Conservation (phyloP, 2,797 vertebrate species). For the Vultur gryphus region DNA sequence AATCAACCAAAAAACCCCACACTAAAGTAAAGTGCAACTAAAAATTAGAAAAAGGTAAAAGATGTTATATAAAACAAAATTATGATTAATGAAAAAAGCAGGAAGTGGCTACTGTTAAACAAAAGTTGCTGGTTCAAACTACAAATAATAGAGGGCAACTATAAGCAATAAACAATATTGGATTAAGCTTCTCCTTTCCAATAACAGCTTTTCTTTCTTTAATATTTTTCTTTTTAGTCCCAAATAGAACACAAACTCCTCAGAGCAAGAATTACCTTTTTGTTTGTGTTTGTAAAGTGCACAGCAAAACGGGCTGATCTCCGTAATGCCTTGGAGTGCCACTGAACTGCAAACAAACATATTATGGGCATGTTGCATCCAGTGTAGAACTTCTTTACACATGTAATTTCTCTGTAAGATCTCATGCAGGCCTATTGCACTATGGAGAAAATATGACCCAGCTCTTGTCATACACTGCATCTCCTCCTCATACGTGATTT, state of each 20-base stretch:
- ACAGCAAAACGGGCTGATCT: not conserved
- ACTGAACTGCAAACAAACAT: not conserved
- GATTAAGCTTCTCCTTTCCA: not conserved
- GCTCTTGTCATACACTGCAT: not conserved
- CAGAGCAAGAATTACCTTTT: not conserved
- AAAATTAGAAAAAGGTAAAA: not conserved
- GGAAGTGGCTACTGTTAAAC: not conserved
- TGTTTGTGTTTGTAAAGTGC: not conserved
- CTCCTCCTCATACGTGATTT: not conserved
- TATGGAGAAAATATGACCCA: not conserved
- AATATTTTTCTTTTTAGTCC: not conserved
- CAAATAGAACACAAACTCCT: not conserved
- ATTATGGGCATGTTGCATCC: accelerated
- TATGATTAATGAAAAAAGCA: not conserved
- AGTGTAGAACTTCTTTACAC: accelerated
- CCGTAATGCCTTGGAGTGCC: not conserved
- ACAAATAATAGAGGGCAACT: not conserved
- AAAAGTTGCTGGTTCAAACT: not conserved
- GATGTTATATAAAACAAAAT: not conserved
- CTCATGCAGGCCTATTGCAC: accelerated
- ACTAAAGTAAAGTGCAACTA: not conserved
- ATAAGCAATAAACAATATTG: not conserved
- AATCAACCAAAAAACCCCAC: not conserved
- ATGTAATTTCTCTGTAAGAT: accelerated
- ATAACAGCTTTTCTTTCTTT: not conserved